A percentile compares a stretch with the other conserved stretches of the same genome.
These are phyloP conservation scores for Mycetomoellerius zeteki DNA, from an alignment of 1,140 invertebrate species.

Conservation along the genomic window DNA sequence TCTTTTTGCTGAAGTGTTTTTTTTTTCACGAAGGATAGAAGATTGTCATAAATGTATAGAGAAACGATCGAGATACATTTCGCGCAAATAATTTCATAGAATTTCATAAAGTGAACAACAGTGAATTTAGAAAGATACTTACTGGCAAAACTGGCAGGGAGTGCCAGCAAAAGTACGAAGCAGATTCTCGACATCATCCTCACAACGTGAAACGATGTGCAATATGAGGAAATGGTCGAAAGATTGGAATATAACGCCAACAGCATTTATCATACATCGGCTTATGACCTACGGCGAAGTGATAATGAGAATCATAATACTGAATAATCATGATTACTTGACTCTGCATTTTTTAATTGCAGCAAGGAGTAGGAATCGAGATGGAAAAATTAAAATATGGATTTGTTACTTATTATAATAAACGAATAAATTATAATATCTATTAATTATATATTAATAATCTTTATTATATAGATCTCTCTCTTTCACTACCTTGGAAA, in stretches of 20 bases:
- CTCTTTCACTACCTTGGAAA: not conserved
- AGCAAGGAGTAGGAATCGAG: not conserved
- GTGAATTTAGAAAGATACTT: conserved; percentile 11
- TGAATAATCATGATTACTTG: not conserved
- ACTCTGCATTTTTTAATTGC: not conserved
- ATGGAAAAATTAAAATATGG: not conserved
- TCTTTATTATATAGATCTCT: not conserved
- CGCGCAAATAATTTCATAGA: not conserved
- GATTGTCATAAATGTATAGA: no score
- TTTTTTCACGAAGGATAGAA: not conserved
- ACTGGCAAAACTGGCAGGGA: conserved; percentile 7
- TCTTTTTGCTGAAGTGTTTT: not conserved
- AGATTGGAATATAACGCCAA: not conserved
- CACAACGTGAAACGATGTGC: not conserved
- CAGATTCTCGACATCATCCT: not conserved
- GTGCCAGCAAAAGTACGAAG: not conserved
- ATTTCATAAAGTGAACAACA: conserved; percentile 2
- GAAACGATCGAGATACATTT: not conserved
- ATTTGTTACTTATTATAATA: conserved; percentile 3
- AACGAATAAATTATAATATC: not conserved
- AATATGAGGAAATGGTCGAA: not conserved
- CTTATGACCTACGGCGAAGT: not conserved
- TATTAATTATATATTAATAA: conserved; percentile 19
- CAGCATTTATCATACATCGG: not conserved
- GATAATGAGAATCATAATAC: not conserved